Evolutionary conservation across 2,888 invertebrate species (phyloP).

Genomic region (Ichneumoninae sp.): DNA sequence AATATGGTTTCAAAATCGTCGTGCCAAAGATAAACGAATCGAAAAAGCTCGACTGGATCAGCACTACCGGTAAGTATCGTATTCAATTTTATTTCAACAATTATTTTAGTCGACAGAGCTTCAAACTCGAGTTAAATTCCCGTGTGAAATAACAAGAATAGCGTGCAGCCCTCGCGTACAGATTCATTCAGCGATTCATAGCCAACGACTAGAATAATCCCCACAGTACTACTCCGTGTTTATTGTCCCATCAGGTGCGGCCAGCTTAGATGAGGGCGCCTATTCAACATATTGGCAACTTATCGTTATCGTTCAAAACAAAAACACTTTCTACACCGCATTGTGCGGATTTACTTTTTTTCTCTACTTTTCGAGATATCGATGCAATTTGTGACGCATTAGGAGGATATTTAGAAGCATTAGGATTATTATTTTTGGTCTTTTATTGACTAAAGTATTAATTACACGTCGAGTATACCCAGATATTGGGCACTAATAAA

Average conservation of each 20-base stretch:
- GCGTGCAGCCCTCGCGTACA: slow-evolving; percentile 36
- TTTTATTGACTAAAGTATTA: background rate
- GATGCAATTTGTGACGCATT: no score
- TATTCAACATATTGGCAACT: no score
- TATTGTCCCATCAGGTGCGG: slow-evolving; percentile 1
- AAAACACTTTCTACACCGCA: no score
- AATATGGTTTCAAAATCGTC: slow-evolving; percentile 97
- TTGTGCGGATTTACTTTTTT: no score
- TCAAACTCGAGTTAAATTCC: slow-evolving; percentile 24
- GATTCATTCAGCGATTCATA: background rate
- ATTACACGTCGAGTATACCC: background rate
- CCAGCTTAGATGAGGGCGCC: background rate
- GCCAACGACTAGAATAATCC: slow-evolving; percentile 15
- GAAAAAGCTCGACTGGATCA: slow-evolving; percentile 98
- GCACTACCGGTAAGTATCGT: slow-evolving; percentile 91
- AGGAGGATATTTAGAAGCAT: no score
- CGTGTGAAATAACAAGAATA: slow-evolving; percentile 58
- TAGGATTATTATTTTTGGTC: background rate
- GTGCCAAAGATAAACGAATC: slow-evolving; percentile 98
- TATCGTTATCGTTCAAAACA: background rate
- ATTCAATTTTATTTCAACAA: slow-evolving; percentile 11
- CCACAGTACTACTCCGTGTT: background rate
- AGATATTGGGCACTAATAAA: background rate
- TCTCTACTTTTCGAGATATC: no score
- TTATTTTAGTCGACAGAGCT: slow-evolving; percentile 19